These are phyloP conservation scores for Seriola rivoliana DNA, from an alignment of 2,113 vertebrate genomes.

Conservation along the genomic window DNA sequence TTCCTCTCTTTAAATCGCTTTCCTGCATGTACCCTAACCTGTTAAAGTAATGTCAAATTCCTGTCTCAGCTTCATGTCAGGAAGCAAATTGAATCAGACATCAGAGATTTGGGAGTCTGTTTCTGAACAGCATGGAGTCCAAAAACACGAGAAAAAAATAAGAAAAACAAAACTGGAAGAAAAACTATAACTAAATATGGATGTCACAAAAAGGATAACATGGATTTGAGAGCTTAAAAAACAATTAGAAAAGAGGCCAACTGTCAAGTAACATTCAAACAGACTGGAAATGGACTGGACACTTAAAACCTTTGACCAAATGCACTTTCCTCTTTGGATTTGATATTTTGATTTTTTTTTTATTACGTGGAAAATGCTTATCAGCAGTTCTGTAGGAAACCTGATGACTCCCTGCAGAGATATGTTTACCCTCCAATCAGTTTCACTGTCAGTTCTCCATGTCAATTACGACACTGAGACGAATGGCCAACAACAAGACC, in stretches of 20 bases:
- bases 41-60: neutral
- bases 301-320: too few species aligned
- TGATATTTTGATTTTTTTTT: too few species aligned
- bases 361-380: conserved; percentile 12
- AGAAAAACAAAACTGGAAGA: neutral
- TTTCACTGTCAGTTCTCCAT: conserved; percentile 11
- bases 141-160: neutral
- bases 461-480: conserved; percentile 39
- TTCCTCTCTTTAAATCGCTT: neutral
- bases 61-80: neutral
- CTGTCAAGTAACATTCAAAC: neutral
- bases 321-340: too few species aligned
- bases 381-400: conserved; percentile 13
- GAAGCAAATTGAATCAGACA: neutral
- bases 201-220: neutral
- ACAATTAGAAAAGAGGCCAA: neutral
- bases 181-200: neutral
- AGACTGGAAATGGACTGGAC: too few species aligned
- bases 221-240: neutral
- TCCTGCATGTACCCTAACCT: neutral
- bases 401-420: conserved; percentile 26
- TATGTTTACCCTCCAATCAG: conserved; percentile 34
- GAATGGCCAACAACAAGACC: conserved; percentile 44
- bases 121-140: neutral
- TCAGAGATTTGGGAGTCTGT: neutral